A percentile compares a stretch with the other conserved stretches of the same genome.
These are phyloP conservation scores for Bufo bufo DNA, from an alignment of 2,113 vertebrate species.

Conservation along the genomic window DNA sequence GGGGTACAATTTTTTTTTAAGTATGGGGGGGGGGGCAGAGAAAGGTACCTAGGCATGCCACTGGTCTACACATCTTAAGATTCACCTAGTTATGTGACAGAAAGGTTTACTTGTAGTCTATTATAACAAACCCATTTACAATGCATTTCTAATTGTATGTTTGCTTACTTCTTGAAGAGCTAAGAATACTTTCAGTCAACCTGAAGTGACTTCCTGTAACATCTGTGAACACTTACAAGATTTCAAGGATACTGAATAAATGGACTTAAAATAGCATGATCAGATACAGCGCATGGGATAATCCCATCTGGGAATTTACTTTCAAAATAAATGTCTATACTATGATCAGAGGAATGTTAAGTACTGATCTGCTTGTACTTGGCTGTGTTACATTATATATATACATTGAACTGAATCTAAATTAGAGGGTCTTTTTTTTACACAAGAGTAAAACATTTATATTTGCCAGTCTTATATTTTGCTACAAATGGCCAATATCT, in stretches of 20 bases:
- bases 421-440: neutral
- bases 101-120: neutral
- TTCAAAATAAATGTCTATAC: constrained; percentile 49
- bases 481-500: neutral
- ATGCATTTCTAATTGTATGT: constrained; percentile 19
- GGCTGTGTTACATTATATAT: constrained; percentile 35
- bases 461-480: neutral
- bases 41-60: no score
- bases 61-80: neutral
- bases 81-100: neutral
- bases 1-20: no score
- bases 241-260: constrained; percentile 50
- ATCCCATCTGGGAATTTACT: constrained; percentile 44
- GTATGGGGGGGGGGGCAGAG: no score
- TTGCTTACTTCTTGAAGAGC: constrained; percentile 16
- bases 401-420: constrained; percentile 15
- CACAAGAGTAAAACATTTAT: neutral
- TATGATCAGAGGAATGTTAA: constrained; percentile 45
- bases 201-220: constrained; percentile 54
- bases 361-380: constrained; percentile 36
- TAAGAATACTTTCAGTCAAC: constrained; percentile 47
- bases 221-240: constrained; percentile 53
- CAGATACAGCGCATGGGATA: constrained; percentile 48
- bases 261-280: constrained; percentile 53
- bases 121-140: constrained; percentile 6